phyloP scores from a whole-genome alignment of 1,140 invertebrate genomes.

The Hetaerina americana region DNA sequence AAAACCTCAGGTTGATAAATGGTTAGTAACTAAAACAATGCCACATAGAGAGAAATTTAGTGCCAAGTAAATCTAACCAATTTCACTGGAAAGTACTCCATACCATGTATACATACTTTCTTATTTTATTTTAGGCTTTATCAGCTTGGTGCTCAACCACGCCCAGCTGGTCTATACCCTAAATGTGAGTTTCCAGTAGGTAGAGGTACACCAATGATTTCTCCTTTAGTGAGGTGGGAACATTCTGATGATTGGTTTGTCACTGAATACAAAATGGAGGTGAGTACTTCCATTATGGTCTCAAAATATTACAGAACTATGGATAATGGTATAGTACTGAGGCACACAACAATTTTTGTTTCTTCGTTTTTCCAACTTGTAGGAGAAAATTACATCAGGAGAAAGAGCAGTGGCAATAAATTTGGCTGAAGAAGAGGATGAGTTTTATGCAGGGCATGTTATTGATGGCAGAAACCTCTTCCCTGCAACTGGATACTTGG shows the following conservation, averaged over 20 bases:
- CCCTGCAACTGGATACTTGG: conserved; percentile 46
- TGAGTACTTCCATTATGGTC: conserved; percentile 15
- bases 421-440: conserved; percentile 26
- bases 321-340: no score
- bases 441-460: conserved; percentile 37
- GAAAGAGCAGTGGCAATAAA: conserved; percentile 18
- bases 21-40: no score
- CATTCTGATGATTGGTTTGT: conserved; percentile 55
- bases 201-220: conserved; percentile 59
- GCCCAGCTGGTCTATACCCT: conserved; percentile 38
- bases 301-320: conserved; percentile 6
- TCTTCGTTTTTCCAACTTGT: neutral
- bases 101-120: no score
- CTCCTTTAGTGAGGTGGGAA: conserved; percentile 76
- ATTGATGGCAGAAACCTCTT: conserved; percentile 45
- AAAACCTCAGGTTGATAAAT: no score
- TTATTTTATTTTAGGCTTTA: conserved; percentile 35
- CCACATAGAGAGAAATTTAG: neutral
- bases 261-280: conserved; percentile 15
- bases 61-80: no score
- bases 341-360: neutral
- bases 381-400: conserved; percentile 9
- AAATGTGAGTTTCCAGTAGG: conserved; percentile 58
- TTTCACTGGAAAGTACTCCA: no score
- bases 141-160: conserved; percentile 37